phyloP scores from a whole-genome alignment of 2,113 vertebrate species.

The Tachycineta bicolor region DNA sequence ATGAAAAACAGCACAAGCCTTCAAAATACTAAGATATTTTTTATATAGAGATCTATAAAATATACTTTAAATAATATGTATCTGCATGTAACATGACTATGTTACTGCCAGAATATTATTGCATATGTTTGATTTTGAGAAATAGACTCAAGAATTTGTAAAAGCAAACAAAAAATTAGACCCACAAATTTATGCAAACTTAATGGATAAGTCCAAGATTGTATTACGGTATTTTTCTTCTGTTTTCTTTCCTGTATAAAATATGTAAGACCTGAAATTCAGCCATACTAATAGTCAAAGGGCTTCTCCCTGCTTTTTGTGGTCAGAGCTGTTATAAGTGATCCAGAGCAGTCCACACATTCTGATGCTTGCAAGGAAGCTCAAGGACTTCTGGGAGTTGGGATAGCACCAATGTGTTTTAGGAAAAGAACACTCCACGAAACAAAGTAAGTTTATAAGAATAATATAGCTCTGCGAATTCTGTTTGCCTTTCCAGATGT shows the following conservation, averaged over 20 bases:
- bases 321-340: slow-evolving; percentile 82
- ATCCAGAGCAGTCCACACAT: slow-evolving; percentile 77
- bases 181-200: background rate
- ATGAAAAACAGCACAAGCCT: fast-evolving
- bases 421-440: slow-evolving; percentile 78
- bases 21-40: background rate
- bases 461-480: background rate
- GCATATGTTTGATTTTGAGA: background rate
- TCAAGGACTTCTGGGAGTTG: slow-evolving; percentile 6
- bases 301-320: background rate
- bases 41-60: background rate
- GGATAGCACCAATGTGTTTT: slow-evolving; percentile 28
- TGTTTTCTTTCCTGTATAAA: background rate
- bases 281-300: background rate
- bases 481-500: background rate
- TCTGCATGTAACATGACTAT: background rate
- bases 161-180: background rate
- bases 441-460: slow-evolving; percentile 72
- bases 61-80: background rate
- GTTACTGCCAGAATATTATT: background rate
- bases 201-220: background rate
- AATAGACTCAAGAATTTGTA: background rate
- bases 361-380: background rate
- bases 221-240: background rate
- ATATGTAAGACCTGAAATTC: background rate